Evolutionary conservation across 1,140 invertebrate species (phyloP).

Genomic region (Brachionus koreanus): DNA sequence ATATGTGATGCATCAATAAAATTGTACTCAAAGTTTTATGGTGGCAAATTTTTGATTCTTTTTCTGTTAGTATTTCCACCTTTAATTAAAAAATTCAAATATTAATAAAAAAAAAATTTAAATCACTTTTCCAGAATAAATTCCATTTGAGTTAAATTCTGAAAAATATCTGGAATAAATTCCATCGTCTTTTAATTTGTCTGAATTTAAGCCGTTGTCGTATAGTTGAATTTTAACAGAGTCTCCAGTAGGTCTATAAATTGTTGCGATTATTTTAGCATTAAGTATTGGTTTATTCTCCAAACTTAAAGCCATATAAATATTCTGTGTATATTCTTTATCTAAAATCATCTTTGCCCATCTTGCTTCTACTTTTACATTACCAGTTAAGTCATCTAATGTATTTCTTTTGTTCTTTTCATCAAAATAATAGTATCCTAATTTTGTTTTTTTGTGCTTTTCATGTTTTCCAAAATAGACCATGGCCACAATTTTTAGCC

Average conservation of each 20-base stretch:
- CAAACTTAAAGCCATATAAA: background rate
- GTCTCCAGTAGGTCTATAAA: conserved; percentile 36
- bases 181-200: conserved; percentile 25
- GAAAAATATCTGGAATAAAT: conserved; percentile 42
- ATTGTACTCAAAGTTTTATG: background rate
- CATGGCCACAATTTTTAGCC: background rate
- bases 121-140: conserved; percentile 6
- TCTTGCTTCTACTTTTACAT: conserved; percentile 5
- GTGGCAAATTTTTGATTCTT: background rate
- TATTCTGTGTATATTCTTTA: background rate
- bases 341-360: background rate
- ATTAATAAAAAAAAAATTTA: background rate
- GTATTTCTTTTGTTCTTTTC: background rate
- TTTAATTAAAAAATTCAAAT: background rate
- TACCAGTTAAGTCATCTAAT: background rate
- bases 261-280: background rate
- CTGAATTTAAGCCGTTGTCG: conserved; percentile 33
- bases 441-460: background rate
- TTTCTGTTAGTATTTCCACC: background rate
- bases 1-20: background rate
- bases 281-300: background rate
- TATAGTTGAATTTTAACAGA: conserved; percentile 12
- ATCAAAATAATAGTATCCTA: conserved; percentile 21
- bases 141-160: conserved; percentile 25
- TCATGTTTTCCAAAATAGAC: background rate